Evolutionary conservation across 2,888 invertebrate species (phyloP), one percentile per base, ranked within the genome.

Genomic region (Catotricha subobsoleta): DNA sequence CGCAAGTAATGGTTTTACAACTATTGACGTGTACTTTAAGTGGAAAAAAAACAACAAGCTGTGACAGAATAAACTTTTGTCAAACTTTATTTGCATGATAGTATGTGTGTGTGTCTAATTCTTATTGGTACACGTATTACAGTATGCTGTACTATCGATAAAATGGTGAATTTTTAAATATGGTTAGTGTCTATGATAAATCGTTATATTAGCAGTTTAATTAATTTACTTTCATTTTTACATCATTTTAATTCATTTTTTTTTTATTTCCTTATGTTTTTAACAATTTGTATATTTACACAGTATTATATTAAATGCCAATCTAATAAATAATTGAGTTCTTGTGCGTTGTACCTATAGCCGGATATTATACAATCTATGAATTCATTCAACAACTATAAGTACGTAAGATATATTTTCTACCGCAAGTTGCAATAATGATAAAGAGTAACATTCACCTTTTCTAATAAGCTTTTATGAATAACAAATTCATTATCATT

Each of bases 181-280:
- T n/a, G n/a, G n/a, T n/a, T n/a, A n/a, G n/a, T n/a, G n/a, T n/a
- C n/a, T n/a, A n/a, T n/a, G n/a, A n/a, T n/a, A n/a, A n/a, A n/a
- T n/a, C n/a, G n/a, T n/a, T n/a, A n/a, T n/a, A n/a, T n/a, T n/a
- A n/a, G n/a, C n/a, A n/a, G n/a, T n/a, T n/a, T n/a, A n/a, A n/a
- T n/a, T n/a, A n/a, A n/a, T n/a, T n/a, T n/a, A 33, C 19, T 33
- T 3, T 33, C 18, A 33, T 33, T 33, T 33, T 18, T 31, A 31
- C 31, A 13, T 16, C 4, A 7, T 28, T n/a, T 16, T 31, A 3
- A 31, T 31, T 31, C 16, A 6, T 45, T 42, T 23, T 43, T 41
- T 20, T 35, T 47, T 42, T 43, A 31, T 19, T 43, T 40, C 40
- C 15, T 38, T 12, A 39, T 39, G 16, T 20, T 42, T 42, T 3